Evolutionary conservation across 2,113 vertebrate genomes (phyloP), one percentile per base, ranked within the genome.

Genomic region (Bos indicus): DNA sequence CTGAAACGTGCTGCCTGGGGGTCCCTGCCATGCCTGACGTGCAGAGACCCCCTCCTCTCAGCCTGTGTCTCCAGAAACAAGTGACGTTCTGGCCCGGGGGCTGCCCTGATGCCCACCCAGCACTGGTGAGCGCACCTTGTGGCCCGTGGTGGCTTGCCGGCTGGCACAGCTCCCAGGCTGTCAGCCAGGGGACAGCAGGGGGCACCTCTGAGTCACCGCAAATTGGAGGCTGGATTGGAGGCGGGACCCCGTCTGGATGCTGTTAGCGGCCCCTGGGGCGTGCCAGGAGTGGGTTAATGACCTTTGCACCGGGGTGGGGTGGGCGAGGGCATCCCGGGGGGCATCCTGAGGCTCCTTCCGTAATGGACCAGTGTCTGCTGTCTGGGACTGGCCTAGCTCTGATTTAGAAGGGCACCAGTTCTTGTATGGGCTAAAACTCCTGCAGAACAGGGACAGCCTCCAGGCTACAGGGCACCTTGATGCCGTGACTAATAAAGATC

Each of bases 81-180:
- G 64, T 7, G 0, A 21, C 0, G 2, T 23, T 25, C 30, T 9
- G 7, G 15, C 0, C 7, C 10, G 1, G 67, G n/a, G n/a, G 10
- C 19, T 23, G 67, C 67, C 19, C n/a, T 3, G n/a, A 74, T 74
- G 19, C n/a, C n/a, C 67, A 40, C 10, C 19, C n/a, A 6, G 67
- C 19, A 40, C 0, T 1, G 19, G 67, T 0, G 10, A 74, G 67
- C 2, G 0, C 23, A 10, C n/a, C 19, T n/a, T 23, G 40, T 43
- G 36, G 71, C 71, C 40, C 2, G 3, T 43, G 60, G 51, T 43
- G 36, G 21, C 62, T 21, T 56, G 36, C 25, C 17, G 43, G 54
- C 25, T 26, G 33, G 19, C 64, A 28, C 88, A 17, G 78, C 33
- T 26, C 36, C 36, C 26, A 26, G n/a, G 6, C 52, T 60, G 11